phyloP scores from a whole-genome alignment of 2,888 invertebrate species.

The Drosophila subsilvestris region DNA sequence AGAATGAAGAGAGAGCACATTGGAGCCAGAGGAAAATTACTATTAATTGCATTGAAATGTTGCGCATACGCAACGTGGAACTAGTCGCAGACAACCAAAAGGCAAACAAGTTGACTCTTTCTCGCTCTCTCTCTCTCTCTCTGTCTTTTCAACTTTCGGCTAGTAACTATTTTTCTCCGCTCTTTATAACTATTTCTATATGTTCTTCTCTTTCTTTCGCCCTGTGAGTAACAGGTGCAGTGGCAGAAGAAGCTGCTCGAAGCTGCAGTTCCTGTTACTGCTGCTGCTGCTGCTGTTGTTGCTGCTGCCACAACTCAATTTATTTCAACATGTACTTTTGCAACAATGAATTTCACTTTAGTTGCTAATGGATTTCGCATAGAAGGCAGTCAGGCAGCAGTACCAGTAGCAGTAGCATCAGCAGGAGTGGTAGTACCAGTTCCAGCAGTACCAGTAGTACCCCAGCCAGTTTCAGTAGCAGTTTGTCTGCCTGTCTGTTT shows the following conservation, averaged over 20 bases:
- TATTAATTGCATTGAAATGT: slow-evolving; percentile 63
- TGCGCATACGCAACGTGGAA: slow-evolving; percentile 66
- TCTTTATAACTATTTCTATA: slow-evolving; percentile 21
- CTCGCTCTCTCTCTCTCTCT: slow-evolving; percentile 50
- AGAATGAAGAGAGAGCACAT: not conserved
- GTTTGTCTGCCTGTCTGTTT: slow-evolving; percentile 31
- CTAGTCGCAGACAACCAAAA: slow-evolving; percentile 17
- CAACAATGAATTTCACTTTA: slow-evolving; percentile 81
- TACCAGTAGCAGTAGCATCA: slow-evolving; percentile 12
- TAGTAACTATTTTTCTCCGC: not conserved
- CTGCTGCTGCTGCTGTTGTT: slow-evolving; percentile 28
- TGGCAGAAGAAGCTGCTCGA: slow-evolving; percentile 42
- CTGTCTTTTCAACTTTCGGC: not conserved
- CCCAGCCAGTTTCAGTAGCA: slow-evolving; percentile 21
- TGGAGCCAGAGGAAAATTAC: slow-evolving; percentile 32
- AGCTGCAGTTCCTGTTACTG: slow-evolving; percentile 13
- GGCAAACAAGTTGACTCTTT: slow-evolving; percentile 56
- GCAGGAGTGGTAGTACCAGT: slow-evolving; percentile 16
- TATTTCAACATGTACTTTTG: slow-evolving; percentile 81
- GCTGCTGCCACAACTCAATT: slow-evolving; percentile 79
- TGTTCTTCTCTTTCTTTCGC: slow-evolving; percentile 18
- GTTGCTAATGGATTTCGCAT: slow-evolving; percentile 80
- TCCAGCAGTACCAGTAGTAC: slow-evolving; percentile 15
- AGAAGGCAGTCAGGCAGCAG: slow-evolving; percentile 52
- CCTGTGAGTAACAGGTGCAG: slow-evolving; percentile 73